These are phyloP conservation scores for Otus sunia DNA, from an alignment of 2,113 vertebrate species.

Conservation along the genomic window DNA sequence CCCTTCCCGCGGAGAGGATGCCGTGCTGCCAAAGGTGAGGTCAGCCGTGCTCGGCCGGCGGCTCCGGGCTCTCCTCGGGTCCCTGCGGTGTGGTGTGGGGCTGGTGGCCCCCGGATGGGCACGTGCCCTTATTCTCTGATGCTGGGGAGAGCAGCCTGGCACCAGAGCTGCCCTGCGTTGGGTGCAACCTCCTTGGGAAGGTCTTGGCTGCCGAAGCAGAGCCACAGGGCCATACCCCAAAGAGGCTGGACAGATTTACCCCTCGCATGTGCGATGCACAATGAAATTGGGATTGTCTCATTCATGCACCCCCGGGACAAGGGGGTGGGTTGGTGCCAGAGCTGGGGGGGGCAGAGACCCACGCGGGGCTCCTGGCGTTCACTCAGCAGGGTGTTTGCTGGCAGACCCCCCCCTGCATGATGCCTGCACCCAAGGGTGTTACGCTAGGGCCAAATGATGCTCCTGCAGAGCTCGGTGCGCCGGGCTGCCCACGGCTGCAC, in stretches of 20 bases:
- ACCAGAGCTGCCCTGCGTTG: background rate
- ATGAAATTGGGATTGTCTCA: background rate
- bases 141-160: background rate
- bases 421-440: background rate
- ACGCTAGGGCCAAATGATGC: accelerated
- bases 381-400: accelerated
- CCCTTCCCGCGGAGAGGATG: background rate
- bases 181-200: background rate
- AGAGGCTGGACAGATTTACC: accelerated
- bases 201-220: background rate
- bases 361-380: accelerated
- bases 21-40: constrained; percentile 49
- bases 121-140: accelerated
- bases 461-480: accelerated
- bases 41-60: background rate
- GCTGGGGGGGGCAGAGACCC: background rate
- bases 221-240: accelerated
- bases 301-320: accelerated
- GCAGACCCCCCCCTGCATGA: accelerated
- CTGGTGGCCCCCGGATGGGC: background rate
- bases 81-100: background rate
- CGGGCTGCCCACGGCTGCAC: accelerated
- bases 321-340: background rate
- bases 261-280: accelerated
- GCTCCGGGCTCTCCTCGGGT: background rate